phyloP scores from a whole-genome alignment of 2,113 vertebrate genomes.

The Macrotis lagotis region DNA sequence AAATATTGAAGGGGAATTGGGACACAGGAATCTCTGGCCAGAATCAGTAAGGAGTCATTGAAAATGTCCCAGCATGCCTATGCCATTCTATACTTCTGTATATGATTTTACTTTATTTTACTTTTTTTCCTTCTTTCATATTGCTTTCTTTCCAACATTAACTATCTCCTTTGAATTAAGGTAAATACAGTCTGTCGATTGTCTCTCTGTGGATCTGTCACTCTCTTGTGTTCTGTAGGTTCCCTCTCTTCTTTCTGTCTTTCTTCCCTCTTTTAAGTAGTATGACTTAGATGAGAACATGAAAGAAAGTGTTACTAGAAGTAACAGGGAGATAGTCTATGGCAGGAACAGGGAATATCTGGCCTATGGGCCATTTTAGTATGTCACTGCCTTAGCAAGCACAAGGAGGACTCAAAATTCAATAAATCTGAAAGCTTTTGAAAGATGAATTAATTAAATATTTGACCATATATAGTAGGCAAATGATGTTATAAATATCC shows the following conservation, averaged over 20 bases:
- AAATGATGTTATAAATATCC: too few species aligned
- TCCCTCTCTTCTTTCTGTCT: neutral
- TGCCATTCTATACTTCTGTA: neutral
- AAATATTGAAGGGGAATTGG: neutral
- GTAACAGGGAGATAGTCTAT: neutral
- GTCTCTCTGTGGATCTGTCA: neutral
- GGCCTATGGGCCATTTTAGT: too few species aligned
- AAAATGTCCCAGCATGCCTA: neutral
- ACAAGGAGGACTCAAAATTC: too few species aligned
- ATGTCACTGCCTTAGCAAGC: too few species aligned
- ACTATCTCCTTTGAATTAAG: neutral
- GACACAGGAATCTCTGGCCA: neutral
- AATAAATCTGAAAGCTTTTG: too few species aligned
- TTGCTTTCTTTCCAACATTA: neutral
- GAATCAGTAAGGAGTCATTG: neutral
- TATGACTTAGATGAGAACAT: neutral
- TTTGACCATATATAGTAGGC: too few species aligned
- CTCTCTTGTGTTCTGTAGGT: neutral
- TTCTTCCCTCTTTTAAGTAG: neutral
- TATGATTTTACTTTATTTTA: neutral
- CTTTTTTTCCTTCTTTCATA: neutral
- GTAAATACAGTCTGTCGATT: neutral
- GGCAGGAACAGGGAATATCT: too few species aligned
- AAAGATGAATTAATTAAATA: too few species aligned
- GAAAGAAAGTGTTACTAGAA: neutral